Percentiles rank a stretch among this genome's conserved stretches.
phyloP scores from a whole-genome alignment of 2,888 invertebrate genomes.

The Cyclophora albipunctata region DNA sequence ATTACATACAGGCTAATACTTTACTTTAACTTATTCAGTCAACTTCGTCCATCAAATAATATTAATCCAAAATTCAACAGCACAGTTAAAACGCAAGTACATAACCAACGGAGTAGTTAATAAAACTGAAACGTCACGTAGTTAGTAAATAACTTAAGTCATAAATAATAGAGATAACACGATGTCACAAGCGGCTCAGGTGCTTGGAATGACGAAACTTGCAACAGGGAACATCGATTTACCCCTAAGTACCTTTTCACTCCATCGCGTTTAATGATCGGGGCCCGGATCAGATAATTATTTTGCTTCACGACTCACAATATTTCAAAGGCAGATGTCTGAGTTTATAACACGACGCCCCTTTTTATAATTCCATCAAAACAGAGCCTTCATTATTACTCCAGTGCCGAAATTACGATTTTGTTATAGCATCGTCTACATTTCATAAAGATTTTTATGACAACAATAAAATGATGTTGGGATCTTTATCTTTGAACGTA shows the following conservation, averaged over 20 bases:
- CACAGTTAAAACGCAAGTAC: too few species aligned
- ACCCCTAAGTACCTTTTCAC: slow-evolving; percentile 34
- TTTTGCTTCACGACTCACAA: slow-evolving; percentile 44
- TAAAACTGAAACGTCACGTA: too few species aligned
- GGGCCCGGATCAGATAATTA: slow-evolving; percentile 49
- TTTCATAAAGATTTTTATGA: slow-evolving; percentile 39
- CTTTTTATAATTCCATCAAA: slow-evolving; percentile 31
- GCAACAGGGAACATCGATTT: slow-evolving; percentile 32
- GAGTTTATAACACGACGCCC: slow-evolving; percentile 37
- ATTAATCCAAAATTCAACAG: too few species aligned
- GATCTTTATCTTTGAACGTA: slow-evolving; percentile 14
- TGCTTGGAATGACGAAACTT: slow-evolving; percentile 21
- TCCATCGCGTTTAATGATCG: slow-evolving; percentile 40
- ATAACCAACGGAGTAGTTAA: too few species aligned
- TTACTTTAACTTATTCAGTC: too few species aligned
- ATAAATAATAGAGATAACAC: slow-evolving; percentile 21
- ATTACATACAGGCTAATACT: too few species aligned
- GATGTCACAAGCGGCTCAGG: slow-evolving; percentile 25
- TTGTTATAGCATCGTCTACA: slow-evolving; percentile 29
- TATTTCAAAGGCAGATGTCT: slow-evolving; percentile 48
- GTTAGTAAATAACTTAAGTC: neutral
- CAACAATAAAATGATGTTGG: slow-evolving; percentile 27
- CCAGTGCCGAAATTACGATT: slow-evolving; percentile 25
- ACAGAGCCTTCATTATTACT: slow-evolving; percentile 5
- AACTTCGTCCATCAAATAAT: too few species aligned